Evolutionary conservation across 2,888 invertebrate species (phyloP), one percentile per base, ranked within the genome.

Genomic region (Apamea epomidion): DNA sequence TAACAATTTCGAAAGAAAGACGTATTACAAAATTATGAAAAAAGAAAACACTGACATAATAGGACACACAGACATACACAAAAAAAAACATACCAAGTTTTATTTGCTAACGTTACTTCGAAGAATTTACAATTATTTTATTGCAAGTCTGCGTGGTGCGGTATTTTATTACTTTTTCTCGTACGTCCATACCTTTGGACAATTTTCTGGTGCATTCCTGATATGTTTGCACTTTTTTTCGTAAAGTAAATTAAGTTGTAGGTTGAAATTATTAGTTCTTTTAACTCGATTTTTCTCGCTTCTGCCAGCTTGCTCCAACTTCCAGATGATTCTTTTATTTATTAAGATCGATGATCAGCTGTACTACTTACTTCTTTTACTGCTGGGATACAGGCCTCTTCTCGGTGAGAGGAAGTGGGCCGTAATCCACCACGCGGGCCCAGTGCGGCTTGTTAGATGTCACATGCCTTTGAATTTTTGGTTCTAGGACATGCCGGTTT

Each of bases 61-160:
- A 25, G 10, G 8, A 25, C 58, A 54, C 2, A 58, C 58, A 58
- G 10, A 25, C 25, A 10, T 25, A 58, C 10, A 25, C 2, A 58
- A 25, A 58, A 58, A 25, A 58, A 58, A 4, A 58, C 25, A 12
- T 10, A 25, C 12, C 12, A 10, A 10, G 58, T 58, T 58, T 12
- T n/a, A n/a, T 51, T 76, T 87, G 85, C 88, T 29, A 60, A 58
- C 87, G 48, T 16, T 88, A 87, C 85, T 54, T 29, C 51, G 1
- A 87, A 82, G 88, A 88, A 85, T 88, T 80, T 80, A 88, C 88
- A 87, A 87, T 88, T 88, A 88, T 87, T 85, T 87, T 85, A 87
- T 88, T 77, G 80, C 42, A 12, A 76, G 78, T 76, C 58, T 68
- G 82, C 76, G 82, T 74, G 81, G 82, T 76, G 51, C 37, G 51